phyloP scores from a whole-genome alignment of 2,888 invertebrate species.

The Parnassius orleans region DNA sequence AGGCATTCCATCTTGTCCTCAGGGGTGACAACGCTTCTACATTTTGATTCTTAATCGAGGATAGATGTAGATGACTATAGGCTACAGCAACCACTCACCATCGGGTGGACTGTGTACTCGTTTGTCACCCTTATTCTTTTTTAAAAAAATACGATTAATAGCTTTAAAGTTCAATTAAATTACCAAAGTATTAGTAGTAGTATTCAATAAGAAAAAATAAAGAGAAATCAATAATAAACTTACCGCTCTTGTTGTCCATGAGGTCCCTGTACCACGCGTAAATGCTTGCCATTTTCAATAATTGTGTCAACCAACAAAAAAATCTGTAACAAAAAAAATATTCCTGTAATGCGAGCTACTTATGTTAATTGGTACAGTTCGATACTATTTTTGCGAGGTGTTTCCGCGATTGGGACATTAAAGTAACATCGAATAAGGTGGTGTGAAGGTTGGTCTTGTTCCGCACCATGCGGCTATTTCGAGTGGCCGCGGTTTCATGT shows the following conservation, averaged over 20 bases:
- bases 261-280: constrained; percentile 85
- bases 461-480: constrained; percentile 37
- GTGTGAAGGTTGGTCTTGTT: constrained; percentile 26
- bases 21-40: too few species aligned
- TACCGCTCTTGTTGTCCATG: constrained; percentile 87
- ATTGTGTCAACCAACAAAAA: constrained; percentile 54
- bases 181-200: too few species aligned
- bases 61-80: too few species aligned
- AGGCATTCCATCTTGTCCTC: too few species aligned
- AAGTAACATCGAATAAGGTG: constrained; percentile 29
- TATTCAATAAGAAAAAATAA: too few species aligned
- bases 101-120: too few species aligned
- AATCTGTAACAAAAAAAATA: constrained; percentile 64
- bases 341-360: neutral
- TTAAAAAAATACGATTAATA: too few species aligned
- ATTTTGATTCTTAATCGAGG: too few species aligned
- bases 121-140: too few species aligned
- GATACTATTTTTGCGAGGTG: constrained; percentile 7
- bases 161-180: too few species aligned
- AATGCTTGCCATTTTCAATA: constrained; percentile 81
- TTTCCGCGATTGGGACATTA: constrained; percentile 30
- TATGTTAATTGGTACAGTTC: neutral
- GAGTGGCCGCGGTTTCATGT: constrained; percentile 20
- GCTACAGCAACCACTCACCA: too few species aligned
- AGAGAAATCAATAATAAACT: constrained; percentile 45